Evolutionary conservation across 2,113 vertebrate species (phyloP).

Genomic region (Heterocephalus glaber): DNA sequence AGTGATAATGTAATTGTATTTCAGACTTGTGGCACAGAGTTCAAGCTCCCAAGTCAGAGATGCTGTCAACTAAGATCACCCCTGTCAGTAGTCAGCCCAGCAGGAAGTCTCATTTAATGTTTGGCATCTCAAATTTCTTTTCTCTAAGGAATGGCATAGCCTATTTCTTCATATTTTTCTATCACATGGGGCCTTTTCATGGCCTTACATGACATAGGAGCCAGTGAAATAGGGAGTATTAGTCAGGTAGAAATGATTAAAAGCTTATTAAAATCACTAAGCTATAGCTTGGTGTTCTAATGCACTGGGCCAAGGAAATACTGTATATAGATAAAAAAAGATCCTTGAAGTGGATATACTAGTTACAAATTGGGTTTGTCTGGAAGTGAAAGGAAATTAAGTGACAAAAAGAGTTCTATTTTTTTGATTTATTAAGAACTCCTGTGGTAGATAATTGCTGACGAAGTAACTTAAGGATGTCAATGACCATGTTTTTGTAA

Average conservation of each 20-base stretch:
- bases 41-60: constrained; percentile 26
- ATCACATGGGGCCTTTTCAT: not conserved
- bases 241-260: not conserved
- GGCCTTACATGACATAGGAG: not conserved
- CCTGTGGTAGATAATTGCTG: not conserved
- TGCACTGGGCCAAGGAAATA: not conserved
- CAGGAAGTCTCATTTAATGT: not conserved
- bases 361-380: not conserved
- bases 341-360: not conserved
- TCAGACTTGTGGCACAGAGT: not conserved
- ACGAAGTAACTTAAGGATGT: not conserved
- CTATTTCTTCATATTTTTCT: not conserved
- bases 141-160: not conserved
- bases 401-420: not conserved
- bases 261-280: not conserved
- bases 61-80: not conserved
- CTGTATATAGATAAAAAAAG: not conserved
- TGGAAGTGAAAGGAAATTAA: constrained; percentile 10
- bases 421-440: not conserved
- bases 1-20: not conserved
- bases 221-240: not conserved
- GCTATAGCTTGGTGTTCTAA: not conserved
- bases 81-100: not conserved
- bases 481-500: not conserved
- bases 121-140: constrained; percentile 2